Evolutionary conservation across 2,797 vertebrate species (phyloP).

Genomic region (Pogonophryne albipinna): DNA sequence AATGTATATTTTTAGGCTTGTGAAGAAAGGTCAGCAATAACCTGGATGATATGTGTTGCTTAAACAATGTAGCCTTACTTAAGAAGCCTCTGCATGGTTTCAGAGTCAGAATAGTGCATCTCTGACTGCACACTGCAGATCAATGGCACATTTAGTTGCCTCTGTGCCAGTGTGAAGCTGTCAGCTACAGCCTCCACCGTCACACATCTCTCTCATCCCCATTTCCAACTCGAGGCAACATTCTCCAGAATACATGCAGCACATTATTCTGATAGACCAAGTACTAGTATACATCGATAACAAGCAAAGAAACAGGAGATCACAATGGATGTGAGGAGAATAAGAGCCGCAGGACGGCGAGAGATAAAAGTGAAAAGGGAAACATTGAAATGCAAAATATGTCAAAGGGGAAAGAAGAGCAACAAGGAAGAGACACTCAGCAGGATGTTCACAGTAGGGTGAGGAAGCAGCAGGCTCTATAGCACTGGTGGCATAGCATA

Average conservation of each 20-base stretch:
- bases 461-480: slow-evolving; percentile 38
- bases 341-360: not conserved
- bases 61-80: not conserved
- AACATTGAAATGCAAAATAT: slow-evolving; percentile 6
- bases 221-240: slow-evolving; percentile 30
- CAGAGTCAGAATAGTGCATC: not conserved
- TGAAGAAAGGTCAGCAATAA: slow-evolving; percentile 18
- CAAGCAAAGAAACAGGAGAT: not conserved
- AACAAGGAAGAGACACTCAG: slow-evolving; percentile 28
- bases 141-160: slow-evolving; percentile 41
- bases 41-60: not conserved
- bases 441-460: slow-evolving; percentile 39
- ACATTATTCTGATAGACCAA: not conserved
- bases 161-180: slow-evolving; percentile 13
- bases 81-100: slow-evolving; percentile 1
- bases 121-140: slow-evolving; percentile 32
- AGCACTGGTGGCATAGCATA: slow-evolving; percentile 20
- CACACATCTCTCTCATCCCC: slow-evolving; percentile 22
- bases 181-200: slow-evolving; percentile 13
- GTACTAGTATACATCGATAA: not conserved
- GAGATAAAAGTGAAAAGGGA: slow-evolving; percentile 22
- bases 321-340: not conserved
- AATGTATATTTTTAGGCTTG: too few species aligned
- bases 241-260: slow-evolving; percentile 10
- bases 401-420: slow-evolving; percentile 12